Evolutionary conservation across 2,113 vertebrate genomes (phyloP).

Genomic region (Coptodon bakossiorum): DNA sequence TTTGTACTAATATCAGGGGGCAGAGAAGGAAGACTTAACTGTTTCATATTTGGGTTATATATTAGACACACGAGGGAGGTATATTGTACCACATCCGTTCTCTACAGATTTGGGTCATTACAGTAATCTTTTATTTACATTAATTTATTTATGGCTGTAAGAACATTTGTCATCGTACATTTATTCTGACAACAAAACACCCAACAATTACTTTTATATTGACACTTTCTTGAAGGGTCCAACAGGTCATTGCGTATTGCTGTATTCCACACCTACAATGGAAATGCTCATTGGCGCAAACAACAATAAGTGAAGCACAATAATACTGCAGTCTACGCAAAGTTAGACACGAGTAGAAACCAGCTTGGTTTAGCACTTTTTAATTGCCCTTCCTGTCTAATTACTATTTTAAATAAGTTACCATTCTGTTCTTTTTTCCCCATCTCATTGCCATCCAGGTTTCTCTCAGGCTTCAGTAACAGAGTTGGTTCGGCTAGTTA

Average conservation of each 20-base stretch:
- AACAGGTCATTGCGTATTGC: not conserved
- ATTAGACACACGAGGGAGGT: not conserved
- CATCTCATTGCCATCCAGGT: not conserved
- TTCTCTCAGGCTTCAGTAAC: not conserved
- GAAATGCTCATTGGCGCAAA: not conserved
- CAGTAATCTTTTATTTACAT: not conserved
- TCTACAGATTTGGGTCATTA: not conserved
- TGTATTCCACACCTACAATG: not conserved
- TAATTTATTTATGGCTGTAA: not conserved
- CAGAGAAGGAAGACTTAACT: rapidly evolving
- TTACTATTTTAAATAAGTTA: not conserved
- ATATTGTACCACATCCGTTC: not conserved
- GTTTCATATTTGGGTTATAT: not conserved
- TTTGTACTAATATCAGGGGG: conserved; percentile 62
- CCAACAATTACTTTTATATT: not conserved
- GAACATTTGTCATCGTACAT: not conserved
- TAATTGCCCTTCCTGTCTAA: not conserved
- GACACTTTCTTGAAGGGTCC: not conserved
- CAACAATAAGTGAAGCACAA: not conserved
- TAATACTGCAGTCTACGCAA: not conserved
- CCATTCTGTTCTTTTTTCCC: not conserved
- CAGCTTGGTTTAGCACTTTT: not conserved
- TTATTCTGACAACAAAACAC: not conserved
- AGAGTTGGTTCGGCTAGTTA: conserved; percentile 50
- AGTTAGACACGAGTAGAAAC: not conserved